phyloP scores from a whole-genome alignment of 2,888 invertebrate genomes.

The Sinhomidia bicolor region DNA sequence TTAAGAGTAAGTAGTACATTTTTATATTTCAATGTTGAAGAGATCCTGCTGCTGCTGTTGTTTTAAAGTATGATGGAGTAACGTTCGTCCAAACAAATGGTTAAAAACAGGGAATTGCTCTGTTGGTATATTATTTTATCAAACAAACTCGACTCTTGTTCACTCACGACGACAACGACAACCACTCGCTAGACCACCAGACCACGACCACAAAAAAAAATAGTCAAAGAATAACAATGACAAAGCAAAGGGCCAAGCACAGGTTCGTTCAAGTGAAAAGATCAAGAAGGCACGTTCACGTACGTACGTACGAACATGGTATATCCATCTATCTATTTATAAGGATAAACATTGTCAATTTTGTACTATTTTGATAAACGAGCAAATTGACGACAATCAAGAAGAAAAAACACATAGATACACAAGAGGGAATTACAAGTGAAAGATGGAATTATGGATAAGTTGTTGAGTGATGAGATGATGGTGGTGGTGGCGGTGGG shows the following conservation, averaged over 20 bases:
- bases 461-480: neutral
- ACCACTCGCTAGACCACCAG: neutral
- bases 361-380: neutral
- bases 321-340: neutral
- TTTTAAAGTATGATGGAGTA: too few species aligned
- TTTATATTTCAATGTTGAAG: too few species aligned
- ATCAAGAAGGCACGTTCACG: neutral
- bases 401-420: neutral
- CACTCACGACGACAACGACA: too few species aligned
- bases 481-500: neutral
- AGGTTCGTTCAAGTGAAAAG: conserved; percentile 5
- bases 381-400: conserved; percentile 48
- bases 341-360: neutral
- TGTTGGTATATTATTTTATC: too few species aligned
- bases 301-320: too few species aligned
- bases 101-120: too few species aligned
- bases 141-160: neutral
- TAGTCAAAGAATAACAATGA: conserved; percentile 24
- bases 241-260: neutral
- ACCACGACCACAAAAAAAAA: neutral
- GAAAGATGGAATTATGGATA: conserved; percentile 43
- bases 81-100: too few species aligned
- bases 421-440: conserved; percentile 35
- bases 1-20: too few species aligned
- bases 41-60: too few species aligned